Evolutionary conservation across 2,888 invertebrate species (phyloP), one percentile per base, ranked within the genome.

Genomic region (Subacronicta megacephala): DNA sequence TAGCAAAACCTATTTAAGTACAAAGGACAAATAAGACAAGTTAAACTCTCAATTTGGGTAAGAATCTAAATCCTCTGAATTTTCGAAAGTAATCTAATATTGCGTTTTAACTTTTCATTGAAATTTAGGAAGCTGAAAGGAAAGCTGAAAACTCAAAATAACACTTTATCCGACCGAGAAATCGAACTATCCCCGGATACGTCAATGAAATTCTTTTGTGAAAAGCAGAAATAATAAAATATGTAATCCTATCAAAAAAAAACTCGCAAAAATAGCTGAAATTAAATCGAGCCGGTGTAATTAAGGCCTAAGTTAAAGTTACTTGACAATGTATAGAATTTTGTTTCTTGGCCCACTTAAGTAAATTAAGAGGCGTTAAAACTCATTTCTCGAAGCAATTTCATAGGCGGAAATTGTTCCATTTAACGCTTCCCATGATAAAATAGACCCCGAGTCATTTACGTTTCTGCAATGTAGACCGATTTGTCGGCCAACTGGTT

Each of bases 321-420:
- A 63, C 59, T 60, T 42, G 49, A 50, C 61, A 64, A 68, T 65
- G 57, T 63, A 62, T 55, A 60, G 62, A 69, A 68, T 81, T 81
- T 76, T 79, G 76, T 78, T 80, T 78, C 75, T 75, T 77, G 73
- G 58, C 75, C 76, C 72, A 81, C 75, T 80, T 84, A 84, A 78
- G 78, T 53, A 75, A 84, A 81, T 86, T 82, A 86, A 76, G 74
- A 75, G 65, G 72, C 72, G 76, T 78, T 79, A 75, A 80, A 80
- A 79, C 78, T 84, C 72, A 81, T 85, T 84, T 80, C 80, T 77
- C 70, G 67, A 78, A 80, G 80, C 77, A 81, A 83, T 86, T 85
- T 82, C 76, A 80, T 75, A 76, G 77, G 68, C 79, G 88, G 84
- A 89, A 87, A 88, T 88, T 89, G 84, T 84, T 85, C 86, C 82